phyloP scores from a whole-genome alignment of 2,888 invertebrate genomes.

The Eristalis arbustorum region DNA sequence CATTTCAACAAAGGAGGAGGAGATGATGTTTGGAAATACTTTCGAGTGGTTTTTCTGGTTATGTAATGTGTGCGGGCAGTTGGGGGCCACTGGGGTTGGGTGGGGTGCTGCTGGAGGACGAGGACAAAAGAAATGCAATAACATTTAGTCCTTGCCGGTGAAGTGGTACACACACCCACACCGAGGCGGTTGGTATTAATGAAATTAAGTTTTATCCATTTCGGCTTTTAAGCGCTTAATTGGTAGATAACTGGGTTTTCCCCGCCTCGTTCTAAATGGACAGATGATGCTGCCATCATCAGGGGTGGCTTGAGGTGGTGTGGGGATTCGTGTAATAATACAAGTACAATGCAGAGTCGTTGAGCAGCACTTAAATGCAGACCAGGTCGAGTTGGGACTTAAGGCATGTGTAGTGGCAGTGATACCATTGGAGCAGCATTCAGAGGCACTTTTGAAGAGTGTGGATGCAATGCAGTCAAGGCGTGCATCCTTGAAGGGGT shows the following conservation, averaged over 20 bases:
- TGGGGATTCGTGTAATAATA: no score
- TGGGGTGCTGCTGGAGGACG: neutral
- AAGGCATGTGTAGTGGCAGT: no score
- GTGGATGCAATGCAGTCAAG: no score
- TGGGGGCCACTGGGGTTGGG: neutral
- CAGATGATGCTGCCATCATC: neutral
- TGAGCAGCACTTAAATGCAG: no score
- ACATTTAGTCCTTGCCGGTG: constrained; percentile 26
- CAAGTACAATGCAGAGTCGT: no score
- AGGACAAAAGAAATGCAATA: constrained; percentile 41
- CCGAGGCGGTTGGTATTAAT: constrained; percentile 42
- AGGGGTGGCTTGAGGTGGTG: neutral
- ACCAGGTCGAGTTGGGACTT: no score
- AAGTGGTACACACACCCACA: constrained; percentile 7
- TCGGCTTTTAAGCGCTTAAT: constrained; percentile 49
- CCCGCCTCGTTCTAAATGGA: constrained; percentile 7
- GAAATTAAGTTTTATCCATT: constrained; percentile 54
- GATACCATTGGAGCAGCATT: no score
- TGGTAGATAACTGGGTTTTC: constrained; percentile 9
- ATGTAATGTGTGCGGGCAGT: constrained; percentile 34
- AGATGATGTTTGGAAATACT: constrained; percentile 52
- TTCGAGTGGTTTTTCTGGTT: constrained; percentile 58
- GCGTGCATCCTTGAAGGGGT: no score
- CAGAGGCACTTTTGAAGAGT: no score
- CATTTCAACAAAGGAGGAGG: constrained; percentile 53